Conservation (phyloP, 2,888 invertebrate genomes). For the Antheraea yamamai region DNA sequence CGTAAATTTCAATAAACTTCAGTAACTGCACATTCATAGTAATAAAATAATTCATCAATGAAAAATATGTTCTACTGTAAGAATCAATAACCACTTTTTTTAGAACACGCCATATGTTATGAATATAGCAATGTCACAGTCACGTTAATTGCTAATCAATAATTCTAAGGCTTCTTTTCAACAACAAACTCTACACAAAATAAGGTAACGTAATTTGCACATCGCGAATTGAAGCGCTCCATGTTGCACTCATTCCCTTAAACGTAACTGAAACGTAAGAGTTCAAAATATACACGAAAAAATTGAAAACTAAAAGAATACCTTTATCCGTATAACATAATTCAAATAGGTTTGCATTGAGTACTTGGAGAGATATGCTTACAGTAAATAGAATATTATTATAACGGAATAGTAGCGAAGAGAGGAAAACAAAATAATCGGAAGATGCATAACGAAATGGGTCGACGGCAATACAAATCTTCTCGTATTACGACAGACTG, state of each 20-base stretch:
- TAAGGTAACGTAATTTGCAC: neutral
- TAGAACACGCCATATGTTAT: slow-evolving; percentile 2
- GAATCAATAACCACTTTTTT: neutral
- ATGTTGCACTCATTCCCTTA: no score
- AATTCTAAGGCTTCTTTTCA: neutral
- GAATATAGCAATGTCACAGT: slow-evolving; percentile 11
- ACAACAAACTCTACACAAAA: neutral
- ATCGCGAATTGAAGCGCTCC: no score
- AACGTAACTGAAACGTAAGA: no score
- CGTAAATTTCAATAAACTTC: neutral
- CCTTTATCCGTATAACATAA: neutral
- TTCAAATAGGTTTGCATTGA: neutral
- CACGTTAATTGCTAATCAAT: neutral
- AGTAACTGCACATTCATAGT: neutral
- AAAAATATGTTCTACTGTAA: no score
- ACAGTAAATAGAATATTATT: neutral
- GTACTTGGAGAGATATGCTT: neutral
- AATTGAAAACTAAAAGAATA: neutral
- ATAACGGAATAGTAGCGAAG: neutral
- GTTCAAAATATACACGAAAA: no score
- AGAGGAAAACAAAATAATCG: neutral
- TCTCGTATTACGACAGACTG: neutral
- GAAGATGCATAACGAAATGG: neutral
- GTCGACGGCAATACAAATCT: neutral
- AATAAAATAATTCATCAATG: neutral